phyloP scores from a whole-genome alignment of 2,888 invertebrate genomes.

The Noctua janthina region DNA sequence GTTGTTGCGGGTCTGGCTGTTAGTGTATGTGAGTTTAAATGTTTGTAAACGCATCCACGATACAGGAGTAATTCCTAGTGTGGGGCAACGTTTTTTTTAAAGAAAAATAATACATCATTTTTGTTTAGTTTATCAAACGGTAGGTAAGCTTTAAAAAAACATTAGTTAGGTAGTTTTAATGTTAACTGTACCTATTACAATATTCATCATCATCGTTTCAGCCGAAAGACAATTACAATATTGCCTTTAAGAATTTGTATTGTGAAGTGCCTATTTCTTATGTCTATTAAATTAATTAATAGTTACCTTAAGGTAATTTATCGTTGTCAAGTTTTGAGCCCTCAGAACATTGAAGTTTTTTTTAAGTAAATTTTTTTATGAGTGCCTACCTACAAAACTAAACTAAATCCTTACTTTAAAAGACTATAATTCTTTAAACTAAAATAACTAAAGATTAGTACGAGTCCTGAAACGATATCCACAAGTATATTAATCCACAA shows the following conservation, averaged over 20 bases:
- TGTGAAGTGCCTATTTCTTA: conserved; percentile 4
- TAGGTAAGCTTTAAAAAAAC: background rate
- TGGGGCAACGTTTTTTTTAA: no score
- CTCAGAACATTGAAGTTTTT: background rate
- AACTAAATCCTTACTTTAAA: background rate
- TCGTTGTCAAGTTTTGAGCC: background rate
- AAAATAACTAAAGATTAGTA: background rate
- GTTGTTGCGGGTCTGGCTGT: no score
- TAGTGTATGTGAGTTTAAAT: no score
- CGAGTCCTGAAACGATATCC: background rate
- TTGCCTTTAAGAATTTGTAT: background rate
- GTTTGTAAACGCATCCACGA: no score
- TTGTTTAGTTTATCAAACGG: background rate
- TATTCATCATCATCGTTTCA: background rate
- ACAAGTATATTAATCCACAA: background rate
- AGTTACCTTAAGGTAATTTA: background rate
- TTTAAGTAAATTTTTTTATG: background rate
- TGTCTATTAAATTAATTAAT: background rate
- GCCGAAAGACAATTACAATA: no score
- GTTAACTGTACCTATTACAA: conserved; percentile 10
- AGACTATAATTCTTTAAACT: background rate
- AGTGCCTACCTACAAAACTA: no score
- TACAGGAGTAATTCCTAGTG: no score
- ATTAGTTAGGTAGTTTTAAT: background rate
- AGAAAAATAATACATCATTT: background rate